Base-by-base conservation (phyloP, 2,797 vertebrate genomes). In the Sebastes taczanowskii region DNA sequence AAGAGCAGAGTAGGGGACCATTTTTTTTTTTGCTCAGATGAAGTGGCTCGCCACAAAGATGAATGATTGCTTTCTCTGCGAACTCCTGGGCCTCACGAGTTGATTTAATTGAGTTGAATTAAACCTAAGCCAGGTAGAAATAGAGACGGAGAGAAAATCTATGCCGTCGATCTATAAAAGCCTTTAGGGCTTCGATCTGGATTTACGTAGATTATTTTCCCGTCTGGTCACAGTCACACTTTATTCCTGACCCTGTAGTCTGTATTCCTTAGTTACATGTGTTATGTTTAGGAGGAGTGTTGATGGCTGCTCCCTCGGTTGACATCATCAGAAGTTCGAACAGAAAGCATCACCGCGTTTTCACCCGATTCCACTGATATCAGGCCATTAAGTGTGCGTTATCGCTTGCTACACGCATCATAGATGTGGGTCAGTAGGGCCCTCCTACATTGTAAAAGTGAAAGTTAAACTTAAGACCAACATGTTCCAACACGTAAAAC, bases 51-150 rank as follows among this genome's bases (percentile, higher is more conserved):
- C 92, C 86, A 86, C 85, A 85, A 92, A 92, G 89, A 94, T 94
- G 94, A 94, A 91, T 90, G 94, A 94, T 94, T 93, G 91, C 88
- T 90, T 93, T 94, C 89, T 91, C 85, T 83, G 85, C 71, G 72
- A 94, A 94, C 91, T 92, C 88, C 66, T 56, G 82, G 86, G 89
- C 46, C 91, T 93, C 94, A 90, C 74, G 62, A 92, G 92, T 94
- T 94, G 94, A 95, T 95, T 96, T 95, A 96, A 95, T 96, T 94
- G 94, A 95, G 93, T 94, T 92, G 93, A 95, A 95, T 96, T 95
- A 94, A 95, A 95, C 90, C 93, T 92, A 95, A 96, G 93, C 93
- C 90, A 94, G 94, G 92, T 95, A 94, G 88, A 90, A 95, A 94
- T 93, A 89, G 94, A 92, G 94, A 94, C 90, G 81, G 90, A 91